Percentiles rank a stretch among this genome's conserved stretches.
These are phyloP conservation scores for human DNA, from an alignment of 2,113 vertebrate genomes.

Conservation along the genomic window DNA sequence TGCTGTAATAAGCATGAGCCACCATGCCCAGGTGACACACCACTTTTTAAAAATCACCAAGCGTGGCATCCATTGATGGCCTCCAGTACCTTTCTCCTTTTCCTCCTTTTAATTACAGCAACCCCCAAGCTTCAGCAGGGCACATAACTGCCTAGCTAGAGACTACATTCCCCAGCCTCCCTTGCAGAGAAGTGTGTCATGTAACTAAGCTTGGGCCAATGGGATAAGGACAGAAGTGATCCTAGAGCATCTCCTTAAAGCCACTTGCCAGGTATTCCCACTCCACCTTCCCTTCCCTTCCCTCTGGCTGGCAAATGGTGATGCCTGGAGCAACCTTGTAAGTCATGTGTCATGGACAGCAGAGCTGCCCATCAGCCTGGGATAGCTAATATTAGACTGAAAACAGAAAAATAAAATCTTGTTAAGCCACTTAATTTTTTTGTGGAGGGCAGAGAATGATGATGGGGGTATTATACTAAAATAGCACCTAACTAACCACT, in stretches of 20 bases:
- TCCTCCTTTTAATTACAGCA: neutral
- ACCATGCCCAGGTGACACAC: neutral
- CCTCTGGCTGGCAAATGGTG: neutral
- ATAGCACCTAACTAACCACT: neutral
- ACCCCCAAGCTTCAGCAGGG: neutral
- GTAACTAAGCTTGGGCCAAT: neutral
- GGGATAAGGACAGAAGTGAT: neutral
- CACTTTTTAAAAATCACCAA: neutral
- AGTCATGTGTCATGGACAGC: neutral
- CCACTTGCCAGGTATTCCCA: neutral
- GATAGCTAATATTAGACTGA: neutral
- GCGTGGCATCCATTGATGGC: neutral
- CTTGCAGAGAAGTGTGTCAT: neutral
- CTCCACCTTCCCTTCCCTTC: neutral
- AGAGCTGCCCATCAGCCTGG: neutral
- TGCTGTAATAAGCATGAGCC: too few relatives aligned
- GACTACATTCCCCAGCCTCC: neutral
- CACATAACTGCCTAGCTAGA: neutral
- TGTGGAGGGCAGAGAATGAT: neutral
- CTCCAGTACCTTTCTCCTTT: neutral
- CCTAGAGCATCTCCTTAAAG: neutral
- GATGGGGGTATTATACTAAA: neutral
- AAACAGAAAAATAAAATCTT: neutral
- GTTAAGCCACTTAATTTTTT: neutral
- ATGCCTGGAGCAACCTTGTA: neutral